A percentile compares a stretch with the other conserved stretches of the same genome.
Evolutionary conservation across 92 coral and sea anemone species (phyloP).

Genomic region (Meandrina meandrites): DNA sequence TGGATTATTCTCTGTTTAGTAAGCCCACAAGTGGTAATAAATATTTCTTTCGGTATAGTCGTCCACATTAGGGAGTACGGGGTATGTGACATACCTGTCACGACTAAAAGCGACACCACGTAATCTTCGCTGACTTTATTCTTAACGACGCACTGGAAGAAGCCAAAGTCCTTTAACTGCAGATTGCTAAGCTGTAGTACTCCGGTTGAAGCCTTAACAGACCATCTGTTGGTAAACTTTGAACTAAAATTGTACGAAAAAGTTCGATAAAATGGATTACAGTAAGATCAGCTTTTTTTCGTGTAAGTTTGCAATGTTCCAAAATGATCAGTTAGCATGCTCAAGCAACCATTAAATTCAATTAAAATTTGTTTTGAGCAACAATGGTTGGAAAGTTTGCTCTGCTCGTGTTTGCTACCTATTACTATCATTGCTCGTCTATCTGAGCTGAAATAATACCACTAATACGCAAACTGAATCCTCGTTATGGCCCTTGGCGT

Average conservation of each 20-base stretch:
- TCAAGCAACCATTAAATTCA: no score
- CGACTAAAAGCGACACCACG: conserved; percentile 14
- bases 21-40: background rate
- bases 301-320: no score
- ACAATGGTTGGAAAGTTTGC: no score
- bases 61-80: no score
- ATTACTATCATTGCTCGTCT: no score
- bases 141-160: conserved; percentile 53
- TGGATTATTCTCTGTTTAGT: background rate
- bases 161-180: conserved; percentile 44
- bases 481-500: background rate
- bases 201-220: conserved; percentile 10
- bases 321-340: no score
- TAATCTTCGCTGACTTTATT: conserved; percentile 19
- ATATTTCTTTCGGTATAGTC: background rate
- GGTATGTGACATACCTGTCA: conserved; percentile 27
- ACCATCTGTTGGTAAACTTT: conserved; percentile 25
- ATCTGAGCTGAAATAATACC: background rate
- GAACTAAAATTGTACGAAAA: conserved; percentile 3
- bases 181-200: conserved; percentile 20
- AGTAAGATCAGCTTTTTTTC: no score
- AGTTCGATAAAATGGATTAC: no score
- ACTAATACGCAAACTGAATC: background rate
- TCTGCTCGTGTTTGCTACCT: no score
- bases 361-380: no score